Base-by-base conservation (phyloP, 2,113 vertebrate species). In the Anolis sagrei region DNA sequence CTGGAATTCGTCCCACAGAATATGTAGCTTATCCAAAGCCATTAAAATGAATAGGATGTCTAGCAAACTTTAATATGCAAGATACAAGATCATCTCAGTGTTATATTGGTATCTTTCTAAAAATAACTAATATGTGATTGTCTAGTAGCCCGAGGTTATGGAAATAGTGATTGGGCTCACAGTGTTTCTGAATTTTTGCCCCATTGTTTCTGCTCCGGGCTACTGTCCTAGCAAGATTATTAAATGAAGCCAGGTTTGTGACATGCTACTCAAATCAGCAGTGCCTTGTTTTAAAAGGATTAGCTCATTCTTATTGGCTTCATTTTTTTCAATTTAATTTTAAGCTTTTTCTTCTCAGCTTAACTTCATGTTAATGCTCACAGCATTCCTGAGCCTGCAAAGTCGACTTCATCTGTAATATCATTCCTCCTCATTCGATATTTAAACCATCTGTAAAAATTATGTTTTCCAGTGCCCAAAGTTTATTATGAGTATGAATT, bases 241-340 rank as follows among this genome's bases (percentile, higher is more conserved):
- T 95, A 93, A 94, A 92, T 84, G 83, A 89, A 93, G 83, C 75
- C 82, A 61, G 79, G 81, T 66, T 92, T 91, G 48, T 79, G 75
- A 89, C 75, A 72, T 23, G 32, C 58, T 88, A 89, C 66, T 91
- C 29, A 79, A 88, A 81, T 87, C 2, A 81, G 25, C 69, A 72
- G 68, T 91, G 25, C 16, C 58, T 68, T 68, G 58, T 91, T 79
- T 85, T 54, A 48, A 89, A 82, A 90, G 0, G 83, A 87, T 92
- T 88, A 85, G 79, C 86, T 80, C 77, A 70, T 92, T 87, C 23
- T 83, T 54, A 76, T 85, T 94, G 86, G 91, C 91, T 94, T 90
- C 86, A 61, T 89, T 93, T 94, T 81, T 29, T 10, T 27, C 64
- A 49, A 92, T 92, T 93, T 93, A 74, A 92, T 92, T 92, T 92